Evolutionary conservation across 2,113 vertebrate genomes (phyloP).

Genomic region (Nothobranchius kuhntae): DNA sequence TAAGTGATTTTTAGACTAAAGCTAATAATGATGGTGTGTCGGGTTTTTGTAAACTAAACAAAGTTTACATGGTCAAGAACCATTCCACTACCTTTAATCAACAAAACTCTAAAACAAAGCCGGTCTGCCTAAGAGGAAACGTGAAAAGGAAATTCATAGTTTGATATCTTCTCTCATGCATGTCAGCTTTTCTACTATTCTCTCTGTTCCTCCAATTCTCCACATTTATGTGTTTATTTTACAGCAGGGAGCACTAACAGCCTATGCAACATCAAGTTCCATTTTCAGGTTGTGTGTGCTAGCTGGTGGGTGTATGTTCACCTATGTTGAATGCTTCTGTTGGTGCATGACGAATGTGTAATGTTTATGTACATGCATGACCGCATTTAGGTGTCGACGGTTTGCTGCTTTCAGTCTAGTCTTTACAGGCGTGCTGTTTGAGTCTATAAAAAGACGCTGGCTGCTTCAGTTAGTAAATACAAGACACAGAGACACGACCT

Average conservation of each 20-base stretch:
- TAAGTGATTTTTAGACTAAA: too few species aligned
- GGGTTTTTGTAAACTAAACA: too few species aligned
- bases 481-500: conserved; percentile 1
- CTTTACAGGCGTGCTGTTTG: neutral
- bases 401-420: neutral
- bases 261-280: conserved; percentile 17
- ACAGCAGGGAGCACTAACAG: conserved; percentile 19
- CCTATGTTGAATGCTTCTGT: conserved; percentile 11
- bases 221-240: conserved; percentile 23
- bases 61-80: too few species aligned
- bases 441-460: conserved; percentile 1
- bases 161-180: conserved; percentile 30
- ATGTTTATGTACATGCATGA: neutral
- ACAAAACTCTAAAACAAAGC: too few species aligned
- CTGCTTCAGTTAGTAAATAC: neutral
- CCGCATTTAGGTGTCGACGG: neutral
- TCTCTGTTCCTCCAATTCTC: neutral
- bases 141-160: neutral
- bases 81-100: too few species aligned
- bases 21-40: too few species aligned
- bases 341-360: neutral
- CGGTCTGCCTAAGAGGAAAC: too few species aligned
- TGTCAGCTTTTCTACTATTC: conserved; percentile 31
- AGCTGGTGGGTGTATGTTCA: neutral
- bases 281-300: conserved; percentile 46